phyloP scores from a whole-genome alignment of 1,140 invertebrate genomes.

The Pinna nobilis region DNA sequence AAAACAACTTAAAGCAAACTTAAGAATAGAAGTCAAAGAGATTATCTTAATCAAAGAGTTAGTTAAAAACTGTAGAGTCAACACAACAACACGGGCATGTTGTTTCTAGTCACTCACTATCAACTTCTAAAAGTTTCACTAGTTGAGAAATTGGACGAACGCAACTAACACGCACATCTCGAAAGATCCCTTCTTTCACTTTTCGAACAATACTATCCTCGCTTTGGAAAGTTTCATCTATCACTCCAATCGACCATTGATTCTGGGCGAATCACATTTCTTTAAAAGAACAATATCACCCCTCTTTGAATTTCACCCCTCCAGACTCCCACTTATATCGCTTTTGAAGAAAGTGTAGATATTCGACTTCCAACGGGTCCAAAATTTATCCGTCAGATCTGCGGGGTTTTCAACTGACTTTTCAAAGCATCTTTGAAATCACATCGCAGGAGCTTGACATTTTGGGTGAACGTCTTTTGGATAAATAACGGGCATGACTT shows the following conservation, averaged over 20 bases:
- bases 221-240: slow-evolving; percentile 9
- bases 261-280: slow-evolving; percentile 5
- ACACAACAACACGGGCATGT: no score
- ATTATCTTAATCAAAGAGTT: no score
- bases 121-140: not conserved
- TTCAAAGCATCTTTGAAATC: slow-evolving; percentile 21
- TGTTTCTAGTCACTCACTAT: no score
- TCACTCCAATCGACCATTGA: slow-evolving; percentile 22
- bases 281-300: slow-evolving; percentile 21
- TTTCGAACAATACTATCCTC: slow-evolving; percentile 19
- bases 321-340: no score
- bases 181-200: slow-evolving; percentile 21
- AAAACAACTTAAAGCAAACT: no score
- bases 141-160: slow-evolving; percentile 28
- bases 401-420: no score
- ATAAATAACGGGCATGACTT: slow-evolving; percentile 3
- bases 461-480: not conserved
- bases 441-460: not conserved
- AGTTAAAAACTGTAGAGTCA: no score
- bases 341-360: slow-evolving; percentile 22
- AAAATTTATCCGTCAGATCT: slow-evolving; percentile 27
- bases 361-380: slow-evolving; percentile 27
- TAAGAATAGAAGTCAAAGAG: no score
- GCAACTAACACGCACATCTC: not conserved
- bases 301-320: no score